Conservation (phyloP, 1,140 invertebrate genomes). For the Pinna nobilis region DNA sequence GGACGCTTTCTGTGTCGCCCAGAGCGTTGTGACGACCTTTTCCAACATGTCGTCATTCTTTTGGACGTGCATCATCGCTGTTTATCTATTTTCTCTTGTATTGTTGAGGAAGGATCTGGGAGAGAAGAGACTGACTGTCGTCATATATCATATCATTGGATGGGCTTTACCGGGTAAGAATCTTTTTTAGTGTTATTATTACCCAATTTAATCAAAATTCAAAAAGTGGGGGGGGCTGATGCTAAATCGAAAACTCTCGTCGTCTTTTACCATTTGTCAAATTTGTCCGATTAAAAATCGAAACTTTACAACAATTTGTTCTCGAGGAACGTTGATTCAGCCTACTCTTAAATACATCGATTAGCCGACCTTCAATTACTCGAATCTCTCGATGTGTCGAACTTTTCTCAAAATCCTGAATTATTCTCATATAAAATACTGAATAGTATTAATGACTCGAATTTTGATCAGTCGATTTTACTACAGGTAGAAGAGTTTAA, state of each 20-base stretch:
- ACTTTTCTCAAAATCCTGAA: neutral
- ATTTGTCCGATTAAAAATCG: neutral
- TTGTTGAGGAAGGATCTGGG: neutral
- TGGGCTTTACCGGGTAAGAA: neutral
- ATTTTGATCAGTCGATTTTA: neutral
- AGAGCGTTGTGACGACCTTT: constrained; percentile 13
- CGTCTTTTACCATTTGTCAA: neutral
- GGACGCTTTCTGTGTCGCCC: neutral
- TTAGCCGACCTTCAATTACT: too few species aligned
- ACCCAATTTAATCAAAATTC: neutral
- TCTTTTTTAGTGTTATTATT: neutral
- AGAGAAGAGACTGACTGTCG: neutral
- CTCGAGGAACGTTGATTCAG: neutral
- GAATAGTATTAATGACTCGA: neutral
- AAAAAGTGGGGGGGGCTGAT: neutral
- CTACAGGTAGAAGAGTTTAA: neutral
- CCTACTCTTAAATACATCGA: too few species aligned
- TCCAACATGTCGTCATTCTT: constrained; percentile 6
- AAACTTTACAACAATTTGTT: neutral
- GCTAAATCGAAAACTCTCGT: neutral
- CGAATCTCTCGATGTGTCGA: too few species aligned
- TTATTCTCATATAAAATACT: neutral
- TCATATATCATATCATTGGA: constrained; percentile 5
- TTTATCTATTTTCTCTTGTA: neutral
- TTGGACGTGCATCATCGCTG: neutral